Percentiles rank a stretch among this genome's conserved stretches.
phyloP scores from a whole-genome alignment of 1,140 invertebrate species.

The Caenorhabditis briggsae region DNA sequence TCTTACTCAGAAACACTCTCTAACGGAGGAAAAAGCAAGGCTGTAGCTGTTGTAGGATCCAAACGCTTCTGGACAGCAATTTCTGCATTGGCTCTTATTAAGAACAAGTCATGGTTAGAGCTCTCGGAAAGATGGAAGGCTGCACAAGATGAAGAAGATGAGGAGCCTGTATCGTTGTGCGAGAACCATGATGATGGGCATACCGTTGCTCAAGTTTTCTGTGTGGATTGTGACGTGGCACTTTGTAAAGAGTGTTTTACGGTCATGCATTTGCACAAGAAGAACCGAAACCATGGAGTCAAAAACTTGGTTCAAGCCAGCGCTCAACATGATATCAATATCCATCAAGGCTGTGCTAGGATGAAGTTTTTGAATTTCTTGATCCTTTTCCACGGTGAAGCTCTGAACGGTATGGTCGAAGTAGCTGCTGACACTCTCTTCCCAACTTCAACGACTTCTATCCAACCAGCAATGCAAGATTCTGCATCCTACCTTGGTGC shows the following conservation, averaged over 20 bases:
- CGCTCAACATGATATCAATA: conserved; percentile 69
- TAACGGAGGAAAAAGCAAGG: conserved; percentile 78
- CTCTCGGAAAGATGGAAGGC: conserved; percentile 85
- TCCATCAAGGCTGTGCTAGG: conserved; percentile 77
- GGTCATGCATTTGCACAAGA: conserved; percentile 90
- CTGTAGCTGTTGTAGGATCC: conserved; percentile 85
- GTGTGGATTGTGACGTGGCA: conserved; percentile 87
- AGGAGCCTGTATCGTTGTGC: conserved; percentile 82
- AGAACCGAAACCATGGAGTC: conserved; percentile 81
- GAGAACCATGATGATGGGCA: conserved; percentile 96
- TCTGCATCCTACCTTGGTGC: conserved; percentile 40
- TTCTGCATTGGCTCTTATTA: conserved; percentile 88
- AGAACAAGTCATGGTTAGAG: conserved; percentile 73
- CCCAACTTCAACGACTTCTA: conserved; percentile 10
- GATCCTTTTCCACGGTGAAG: conserved; percentile 60
- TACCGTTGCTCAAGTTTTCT: conserved; percentile 91
- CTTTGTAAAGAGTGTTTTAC: conserved; percentile 92
- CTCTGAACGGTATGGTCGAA: conserved; percentile 62
- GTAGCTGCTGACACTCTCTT: conserved; percentile 30
- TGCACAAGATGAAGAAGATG: conserved; percentile 75
- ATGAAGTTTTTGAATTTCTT: conserved; percentile 69
- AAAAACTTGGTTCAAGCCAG: conserved; percentile 66
- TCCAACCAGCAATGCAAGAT: conserved; percentile 25
- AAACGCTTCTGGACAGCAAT: conserved; percentile 90
- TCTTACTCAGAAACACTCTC: conserved; percentile 46